Evolutionary conservation across 2,113 vertebrate species (phyloP), one percentile per base, ranked within the genome.

Genomic region (Triplophysa tibetana): DNA sequence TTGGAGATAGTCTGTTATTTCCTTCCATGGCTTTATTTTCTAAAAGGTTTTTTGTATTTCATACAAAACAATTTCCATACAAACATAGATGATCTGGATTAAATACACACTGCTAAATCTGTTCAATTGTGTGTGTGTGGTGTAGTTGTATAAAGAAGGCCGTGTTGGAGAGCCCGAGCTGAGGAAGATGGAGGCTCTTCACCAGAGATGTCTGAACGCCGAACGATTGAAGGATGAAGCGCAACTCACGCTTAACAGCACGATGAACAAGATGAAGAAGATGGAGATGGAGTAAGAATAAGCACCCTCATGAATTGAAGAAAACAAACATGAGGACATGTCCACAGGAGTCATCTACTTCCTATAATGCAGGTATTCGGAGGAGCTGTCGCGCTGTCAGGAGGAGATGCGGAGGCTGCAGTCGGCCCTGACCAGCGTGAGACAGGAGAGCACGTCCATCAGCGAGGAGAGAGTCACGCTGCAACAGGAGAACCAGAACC

Each of bases 401-500:
- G 96, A 97, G 85, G 93, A 92, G 87, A 90, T 96, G 85, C 88
- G 85, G 81, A 94, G 94, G 81, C 90, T 98, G 85, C 95, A 96
- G 89, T 89, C 80, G 64, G 80, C 82, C 50, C 88, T 99, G 86
- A 91, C 94, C 54, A 89, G 90, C 24, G 93, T 95, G 69, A 92
- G 96, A 82, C 90, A 94, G 4, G 92, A 94, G 85, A 94, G 94
- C 69, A 83, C 91, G 5, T 77, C 79, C n/a, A 86, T 97, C 78
- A 96, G 95, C 67, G 97, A 99, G 72, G 93, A 98, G 79, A 92
- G 95, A 45, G 91, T 98, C 17, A 92, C 92, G 80, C 93, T 99
- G 77, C 95, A 98, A 80, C 90, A 95, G 86, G 96, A 96, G 83
- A 98, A 95, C 86, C 90, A 95, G 80, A 91, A 94, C 75, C 82